Evolutionary conservation across 2,888 invertebrate genomes (phyloP), one percentile per base, ranked within the genome.

Genomic region (Drosophila yooni): DNA sequence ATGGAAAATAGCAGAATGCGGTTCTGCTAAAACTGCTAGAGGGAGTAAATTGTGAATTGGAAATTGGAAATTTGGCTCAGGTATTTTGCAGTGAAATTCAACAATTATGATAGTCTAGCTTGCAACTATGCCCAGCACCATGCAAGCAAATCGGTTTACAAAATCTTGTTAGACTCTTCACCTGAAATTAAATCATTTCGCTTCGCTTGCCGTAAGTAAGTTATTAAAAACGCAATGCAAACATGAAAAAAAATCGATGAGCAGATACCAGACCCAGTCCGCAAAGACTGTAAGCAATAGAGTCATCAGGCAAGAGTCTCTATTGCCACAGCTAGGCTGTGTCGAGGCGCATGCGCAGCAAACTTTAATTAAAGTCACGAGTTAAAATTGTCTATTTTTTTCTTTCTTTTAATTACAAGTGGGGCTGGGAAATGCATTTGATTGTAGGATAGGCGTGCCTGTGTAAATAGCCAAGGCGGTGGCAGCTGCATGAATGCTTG

Each of bases 281-380:
- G 21, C 40, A 25, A 18, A 36, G 40, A n/a, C 48, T 8, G 10
- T 8, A 15, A 1, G 15, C 46, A 68, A 81, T 81, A 79, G 67
- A 81, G 81, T 60, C 81, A 81, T 81, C 81, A 81, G 56, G 21
- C n/a, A 46, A 25, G 8, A 25, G 57, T 63, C 50, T 62, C 27
- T 56, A 31, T 43, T 46, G 25, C 25, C 25, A 5, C 18, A 36
- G 52, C 25, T 27, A 46, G 71, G 21, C 21, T 21, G 21, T 21
- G 21, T 50, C 52, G 21, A 54, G 29, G 65, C 72, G 75, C 58
- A n/a, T 51, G 71, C 62, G 78, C 72, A 60, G 53, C 74, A 59
- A 58, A 79, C 80, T 79, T 80, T 80, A 80, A 80, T 80, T 80
- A 80, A 80, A 80, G 68, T 80, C 51, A 53, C 25, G 61, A 60